These are phyloP conservation scores for Synanthedon tipuliformis DNA, from an alignment of 2,888 invertebrate species.

Conservation along the genomic window DNA sequence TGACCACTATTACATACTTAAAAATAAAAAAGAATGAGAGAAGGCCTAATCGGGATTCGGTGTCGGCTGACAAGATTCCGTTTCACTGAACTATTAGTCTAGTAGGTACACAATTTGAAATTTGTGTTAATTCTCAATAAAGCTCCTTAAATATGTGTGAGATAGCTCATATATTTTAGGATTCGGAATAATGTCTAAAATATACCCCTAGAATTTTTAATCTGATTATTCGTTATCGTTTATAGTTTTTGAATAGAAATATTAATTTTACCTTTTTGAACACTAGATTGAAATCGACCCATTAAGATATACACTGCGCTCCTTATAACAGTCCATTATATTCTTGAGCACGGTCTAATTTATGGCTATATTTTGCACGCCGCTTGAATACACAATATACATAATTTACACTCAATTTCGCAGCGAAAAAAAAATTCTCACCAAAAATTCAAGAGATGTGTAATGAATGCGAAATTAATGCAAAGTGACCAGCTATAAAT, in stretches of 20 bases:
- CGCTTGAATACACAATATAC: slow-evolving; percentile 20
- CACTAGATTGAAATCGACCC: background rate
- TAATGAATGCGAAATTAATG: slow-evolving; percentile 66
- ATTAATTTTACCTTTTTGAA: background rate
- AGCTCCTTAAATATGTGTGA: no score
- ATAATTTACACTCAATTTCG: slow-evolving; percentile 37
- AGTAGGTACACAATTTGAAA: no score
- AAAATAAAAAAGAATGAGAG: no score
- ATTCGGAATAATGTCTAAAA: no score
- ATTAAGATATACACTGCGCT: background rate
- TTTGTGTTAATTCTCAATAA: no score
- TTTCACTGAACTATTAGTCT: no score
- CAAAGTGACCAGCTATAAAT: slow-evolving; percentile 62
- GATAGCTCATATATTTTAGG: no score
- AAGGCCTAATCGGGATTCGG: no score
- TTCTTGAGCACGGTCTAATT: slow-evolving; percentile 9
- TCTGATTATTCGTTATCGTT: no score
- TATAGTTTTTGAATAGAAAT: background rate
- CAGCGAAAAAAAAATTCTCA: slow-evolving; percentile 32
- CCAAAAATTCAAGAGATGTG: slow-evolving; percentile 47
- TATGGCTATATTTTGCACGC: slow-evolving; percentile 15
- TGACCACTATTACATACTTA: no score
- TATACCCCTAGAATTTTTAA: no score
- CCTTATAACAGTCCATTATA: slow-evolving; percentile 7
- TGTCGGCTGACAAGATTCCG: no score